Conservation (phyloP, 2,113 vertebrate species). For the Crotalus horridus region DNA sequence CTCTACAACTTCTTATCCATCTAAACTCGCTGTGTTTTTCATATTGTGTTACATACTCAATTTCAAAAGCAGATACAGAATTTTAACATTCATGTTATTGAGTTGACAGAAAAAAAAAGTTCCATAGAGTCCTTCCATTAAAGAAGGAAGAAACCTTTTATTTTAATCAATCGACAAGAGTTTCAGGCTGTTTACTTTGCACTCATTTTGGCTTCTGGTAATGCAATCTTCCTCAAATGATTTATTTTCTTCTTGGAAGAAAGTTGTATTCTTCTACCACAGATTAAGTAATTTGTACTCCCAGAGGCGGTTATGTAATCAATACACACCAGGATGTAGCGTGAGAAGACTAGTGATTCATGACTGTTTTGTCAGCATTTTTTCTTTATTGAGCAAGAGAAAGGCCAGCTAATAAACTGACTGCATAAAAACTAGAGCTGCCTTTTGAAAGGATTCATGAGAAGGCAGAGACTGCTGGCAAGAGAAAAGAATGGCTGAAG, state of each 20-base stretch:
- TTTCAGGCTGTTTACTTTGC: neutral
- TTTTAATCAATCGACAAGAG: neutral
- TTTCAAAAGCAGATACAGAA: neutral
- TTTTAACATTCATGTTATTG: neutral
- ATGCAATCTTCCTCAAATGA: neutral
- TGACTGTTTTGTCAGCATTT: neutral
- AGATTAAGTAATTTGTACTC: neutral
- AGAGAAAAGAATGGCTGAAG: neutral
- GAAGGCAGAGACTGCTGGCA: neutral
- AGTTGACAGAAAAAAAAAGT: neutral
- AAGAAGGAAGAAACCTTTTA: neutral
- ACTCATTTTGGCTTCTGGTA: neutral
- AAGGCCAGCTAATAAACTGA: accelerated
- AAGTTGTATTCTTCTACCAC: accelerated
- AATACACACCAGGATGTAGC: neutral
- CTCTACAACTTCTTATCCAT: neutral
- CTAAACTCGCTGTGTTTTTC: neutral
- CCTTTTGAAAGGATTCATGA: neutral
- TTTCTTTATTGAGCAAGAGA: neutral
- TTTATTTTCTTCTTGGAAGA: neutral
- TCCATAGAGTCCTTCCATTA: neutral
- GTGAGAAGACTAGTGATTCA: neutral
- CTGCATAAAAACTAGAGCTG: neutral
- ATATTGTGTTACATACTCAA: neutral
- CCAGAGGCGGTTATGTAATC: neutral